These are phyloP conservation scores for Lophius americanus DNA, from an alignment of 2,797 vertebrate genomes.

Conservation along the genomic window DNA sequence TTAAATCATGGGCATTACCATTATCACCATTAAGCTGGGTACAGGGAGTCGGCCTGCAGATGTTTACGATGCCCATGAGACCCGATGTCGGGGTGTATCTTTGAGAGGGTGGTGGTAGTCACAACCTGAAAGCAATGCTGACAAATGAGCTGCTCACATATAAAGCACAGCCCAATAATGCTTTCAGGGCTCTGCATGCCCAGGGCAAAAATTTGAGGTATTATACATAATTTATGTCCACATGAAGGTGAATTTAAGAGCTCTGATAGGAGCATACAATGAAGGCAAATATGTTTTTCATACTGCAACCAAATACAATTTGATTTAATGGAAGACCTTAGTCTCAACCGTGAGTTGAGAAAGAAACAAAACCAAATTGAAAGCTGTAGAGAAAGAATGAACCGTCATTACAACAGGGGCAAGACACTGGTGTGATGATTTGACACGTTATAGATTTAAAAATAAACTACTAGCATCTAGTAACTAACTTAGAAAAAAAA, in stretches of 20 bases:
- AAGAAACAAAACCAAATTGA: too few species aligned
- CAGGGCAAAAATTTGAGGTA: background rate
- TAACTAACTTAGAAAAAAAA: too few species aligned
- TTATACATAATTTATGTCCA: background rate
- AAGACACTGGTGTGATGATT: too few species aligned
- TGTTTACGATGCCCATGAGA: slow-evolving; percentile 68
- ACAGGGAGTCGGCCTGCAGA: slow-evolving; percentile 41
- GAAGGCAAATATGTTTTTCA: slow-evolving; percentile 28
- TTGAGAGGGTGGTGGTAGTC: slow-evolving; percentile 18
- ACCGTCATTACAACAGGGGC: too few species aligned
- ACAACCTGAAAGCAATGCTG: slow-evolving; percentile 26
- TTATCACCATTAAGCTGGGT: slow-evolving; percentile 62
- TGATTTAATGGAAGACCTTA: background rate
- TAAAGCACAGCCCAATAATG: slow-evolving; percentile 27
- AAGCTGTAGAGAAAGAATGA: background rate
- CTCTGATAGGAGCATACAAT: background rate
- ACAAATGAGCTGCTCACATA: slow-evolving; percentile 39
- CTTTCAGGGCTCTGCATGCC: slow-evolving; percentile 5
- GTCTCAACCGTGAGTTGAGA: background rate
- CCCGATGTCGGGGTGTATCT: slow-evolving; percentile 10
- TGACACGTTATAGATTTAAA: too few species aligned
- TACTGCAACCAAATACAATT: slow-evolving; percentile 11
- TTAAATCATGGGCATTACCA: slow-evolving; percentile 71
- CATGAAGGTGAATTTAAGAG: slow-evolving; percentile 3
- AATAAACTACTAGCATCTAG: too few species aligned